These are phyloP conservation scores for Drosophila anceps DNA, from an alignment of 2,888 invertebrate species.

Conservation along the genomic window DNA sequence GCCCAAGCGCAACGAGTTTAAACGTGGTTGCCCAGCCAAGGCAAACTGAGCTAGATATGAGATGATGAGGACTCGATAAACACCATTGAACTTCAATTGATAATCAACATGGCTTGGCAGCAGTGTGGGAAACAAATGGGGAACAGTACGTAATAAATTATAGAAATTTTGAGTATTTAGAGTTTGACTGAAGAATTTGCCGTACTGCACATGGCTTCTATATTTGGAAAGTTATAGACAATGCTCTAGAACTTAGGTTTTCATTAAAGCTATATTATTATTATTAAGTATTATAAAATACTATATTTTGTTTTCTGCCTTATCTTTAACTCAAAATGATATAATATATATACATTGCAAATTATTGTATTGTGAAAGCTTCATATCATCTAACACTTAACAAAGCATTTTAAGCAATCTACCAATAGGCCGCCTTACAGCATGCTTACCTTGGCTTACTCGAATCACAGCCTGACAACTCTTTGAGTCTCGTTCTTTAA, in stretches of 20 bases:
- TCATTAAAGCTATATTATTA: too few relatives aligned
- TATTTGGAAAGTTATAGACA: too few relatives aligned
- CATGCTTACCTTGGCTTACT: neutral
- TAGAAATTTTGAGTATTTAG: neutral
- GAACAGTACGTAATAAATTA: neutral
- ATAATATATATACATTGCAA: neutral
- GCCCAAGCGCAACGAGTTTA: conserved; percentile 25
- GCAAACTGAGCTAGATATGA: conserved; percentile 12
- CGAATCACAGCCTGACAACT: neutral
- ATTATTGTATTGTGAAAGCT: too few relatives aligned
- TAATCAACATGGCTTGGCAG: neutral
- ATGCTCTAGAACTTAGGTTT: too few relatives aligned
- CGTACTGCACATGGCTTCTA: too few relatives aligned
- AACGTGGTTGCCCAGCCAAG: neutral
- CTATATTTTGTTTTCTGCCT: too few relatives aligned
- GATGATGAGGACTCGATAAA: conserved; percentile 27
- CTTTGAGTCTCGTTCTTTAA: conserved; percentile 10
- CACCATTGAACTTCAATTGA: conserved; percentile 18
- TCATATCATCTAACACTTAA: too few relatives aligned
- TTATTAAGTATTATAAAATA: too few relatives aligned
- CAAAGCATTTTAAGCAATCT: neutral
- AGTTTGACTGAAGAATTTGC: too few relatives aligned
- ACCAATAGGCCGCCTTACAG: neutral
- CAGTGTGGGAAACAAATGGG: conserved; percentile 3
- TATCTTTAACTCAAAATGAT: neutral